phyloP scores from a whole-genome alignment of 2,888 invertebrate species.

The Poecilus cupreus region DNA sequence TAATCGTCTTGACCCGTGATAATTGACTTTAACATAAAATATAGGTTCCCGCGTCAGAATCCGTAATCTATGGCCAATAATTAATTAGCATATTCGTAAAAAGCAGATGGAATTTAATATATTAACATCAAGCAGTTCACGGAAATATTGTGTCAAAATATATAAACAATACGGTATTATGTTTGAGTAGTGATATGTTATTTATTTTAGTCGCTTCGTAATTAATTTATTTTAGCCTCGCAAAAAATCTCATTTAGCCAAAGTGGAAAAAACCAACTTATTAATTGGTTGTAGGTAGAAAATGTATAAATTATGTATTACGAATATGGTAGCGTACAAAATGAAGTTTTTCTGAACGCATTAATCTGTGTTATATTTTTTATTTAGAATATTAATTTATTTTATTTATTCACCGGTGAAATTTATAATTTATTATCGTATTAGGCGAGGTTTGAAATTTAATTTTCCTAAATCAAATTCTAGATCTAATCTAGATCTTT shows the following conservation, averaged over 20 bases:
- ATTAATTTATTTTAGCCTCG: conserved; percentile 6
- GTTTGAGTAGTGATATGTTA: background rate
- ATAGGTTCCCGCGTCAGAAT: conserved; percentile 49
- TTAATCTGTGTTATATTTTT: background rate
- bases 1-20: conserved; percentile 37
- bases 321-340: conserved; percentile 25
- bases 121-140: background rate
- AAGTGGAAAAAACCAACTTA: background rate
- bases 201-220: background rate
- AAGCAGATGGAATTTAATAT: conserved; percentile 47
- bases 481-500: background rate
- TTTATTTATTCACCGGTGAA: background rate
- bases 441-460: background rate
- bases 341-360: conserved; percentile 12
- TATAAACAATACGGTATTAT: conserved; percentile 36
- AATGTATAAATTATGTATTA: background rate
- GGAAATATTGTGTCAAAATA: conserved; percentile 14
- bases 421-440: background rate
- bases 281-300: conserved; percentile 9
- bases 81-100: conserved; percentile 55
- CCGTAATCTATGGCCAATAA: conserved; percentile 50
- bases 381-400: background rate
- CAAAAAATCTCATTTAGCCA: conserved; percentile 25
- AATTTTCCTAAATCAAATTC: background rate
- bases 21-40: conserved; percentile 58